These are phyloP conservation scores for Pristionchus arcanus DNA, from an alignment of 2,888 invertebrate genomes.

Conservation along the genomic window DNA sequence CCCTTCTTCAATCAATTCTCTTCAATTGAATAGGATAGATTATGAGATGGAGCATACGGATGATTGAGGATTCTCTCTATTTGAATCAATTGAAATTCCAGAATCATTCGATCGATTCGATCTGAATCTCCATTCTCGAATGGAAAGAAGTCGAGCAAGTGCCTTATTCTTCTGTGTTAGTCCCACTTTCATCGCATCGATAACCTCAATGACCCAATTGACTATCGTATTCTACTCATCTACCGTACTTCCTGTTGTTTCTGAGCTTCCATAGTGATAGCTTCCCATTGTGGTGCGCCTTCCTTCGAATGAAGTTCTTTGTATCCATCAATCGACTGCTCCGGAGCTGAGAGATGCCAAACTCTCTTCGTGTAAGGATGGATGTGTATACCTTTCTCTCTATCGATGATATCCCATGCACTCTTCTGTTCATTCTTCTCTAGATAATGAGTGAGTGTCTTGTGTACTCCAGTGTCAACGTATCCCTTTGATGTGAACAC, in stretches of 20 bases:
- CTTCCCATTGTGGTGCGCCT: slow-evolving; percentile 65
- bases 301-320: slow-evolving; percentile 66
- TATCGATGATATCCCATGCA: slow-evolving; percentile 71
- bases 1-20: neutral
- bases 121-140: slow-evolving; percentile 62
- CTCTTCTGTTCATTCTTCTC: slow-evolving; percentile 74
- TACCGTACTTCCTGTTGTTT: slow-evolving; percentile 63
- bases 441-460: slow-evolving; percentile 71
- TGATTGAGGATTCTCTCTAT: slow-evolving; percentile 58
- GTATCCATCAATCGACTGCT: slow-evolving; percentile 70
- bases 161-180: slow-evolving; percentile 60
- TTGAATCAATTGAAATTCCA: slow-evolving; percentile 64
- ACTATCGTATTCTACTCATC: neutral
- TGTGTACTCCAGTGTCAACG: slow-evolving; percentile 67
- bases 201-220: slow-evolving; percentile 58
- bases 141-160: slow-evolving; percentile 61
- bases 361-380: neutral
- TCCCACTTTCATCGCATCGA: slow-evolving; percentile 60
- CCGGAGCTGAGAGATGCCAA: slow-evolving; percentile 54
- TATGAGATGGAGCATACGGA: slow-evolving; percentile 63
- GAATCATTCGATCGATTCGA: slow-evolving; percentile 68
- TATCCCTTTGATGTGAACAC: slow-evolving; percentile 73
- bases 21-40: neutral
- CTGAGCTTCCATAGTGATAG: slow-evolving; percentile 62
- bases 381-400: slow-evolving; percentile 64